phyloP scores from a whole-genome alignment of 2,113 vertebrate genomes.

The Atractosteus spatula region DNA sequence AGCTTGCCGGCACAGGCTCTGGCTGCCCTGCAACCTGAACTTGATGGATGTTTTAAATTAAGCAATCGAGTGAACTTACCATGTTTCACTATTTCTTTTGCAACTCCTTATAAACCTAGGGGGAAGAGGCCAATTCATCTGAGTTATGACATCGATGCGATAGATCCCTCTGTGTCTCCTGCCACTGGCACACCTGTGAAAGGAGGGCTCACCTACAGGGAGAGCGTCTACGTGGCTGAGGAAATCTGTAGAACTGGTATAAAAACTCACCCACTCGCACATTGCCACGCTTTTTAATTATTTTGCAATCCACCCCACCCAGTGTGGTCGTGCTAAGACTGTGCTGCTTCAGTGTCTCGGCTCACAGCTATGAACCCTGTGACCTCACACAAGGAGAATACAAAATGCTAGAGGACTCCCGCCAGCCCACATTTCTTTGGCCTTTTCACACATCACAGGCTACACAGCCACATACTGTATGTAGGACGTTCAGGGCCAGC shows the following conservation, averaged over 20 bases:
- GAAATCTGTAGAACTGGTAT: slow-evolving; percentile 62
- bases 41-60: too few relatives aligned
- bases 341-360: too few relatives aligned
- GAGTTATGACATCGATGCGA: slow-evolving; percentile 71
- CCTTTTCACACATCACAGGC: background rate
- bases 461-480: background rate
- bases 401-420: background rate
- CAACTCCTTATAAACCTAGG: slow-evolving; percentile 32
- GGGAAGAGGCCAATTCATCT: slow-evolving; percentile 67
- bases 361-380: too few relatives aligned
- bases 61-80: background rate
- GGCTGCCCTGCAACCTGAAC: too few relatives aligned
- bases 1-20: too few relatives aligned
- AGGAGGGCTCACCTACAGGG: slow-evolving; percentile 68
- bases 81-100: background rate
- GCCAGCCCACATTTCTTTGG: background rate
- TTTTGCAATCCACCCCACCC: too few relatives aligned
- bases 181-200: slow-evolving; percentile 67
- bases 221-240: slow-evolving; percentile 66
- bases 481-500: too few relatives aligned
- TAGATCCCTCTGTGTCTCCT: slow-evolving; percentile 64
- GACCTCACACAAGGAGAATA: background rate
- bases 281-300: too few relatives aligned
- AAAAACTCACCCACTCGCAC: background rate
- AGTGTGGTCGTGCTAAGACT: too few relatives aligned